Evolutionary conservation across 1,140 invertebrate genomes (phyloP).

Genomic region (Procambarus virginalis): DNA sequence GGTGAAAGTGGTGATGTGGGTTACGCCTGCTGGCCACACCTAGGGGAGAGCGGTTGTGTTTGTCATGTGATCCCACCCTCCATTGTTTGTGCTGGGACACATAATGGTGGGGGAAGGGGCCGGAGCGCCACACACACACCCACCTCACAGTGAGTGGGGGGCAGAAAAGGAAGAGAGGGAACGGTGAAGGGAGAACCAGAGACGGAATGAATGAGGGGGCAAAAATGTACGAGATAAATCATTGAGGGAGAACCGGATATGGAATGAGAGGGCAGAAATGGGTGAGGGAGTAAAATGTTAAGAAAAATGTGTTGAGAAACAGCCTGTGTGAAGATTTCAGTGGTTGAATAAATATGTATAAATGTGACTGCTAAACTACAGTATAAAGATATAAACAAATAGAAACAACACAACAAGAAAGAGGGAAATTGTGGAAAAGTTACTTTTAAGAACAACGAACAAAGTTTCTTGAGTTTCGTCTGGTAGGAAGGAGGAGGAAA

Average conservation of each 20-base stretch:
- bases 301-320: too few relatives aligned
- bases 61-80: slow-evolving; percentile 45
- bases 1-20: not conserved
- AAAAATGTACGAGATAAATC: not conserved
- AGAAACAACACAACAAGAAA: too few relatives aligned
- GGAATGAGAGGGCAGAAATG: too few relatives aligned
- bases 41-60: slow-evolving; percentile 33
- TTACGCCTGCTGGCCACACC: not conserved
- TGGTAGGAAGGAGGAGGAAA: too few relatives aligned
- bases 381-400: too few relatives aligned
- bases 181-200: not conserved
- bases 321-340: too few relatives aligned
- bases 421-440: too few relatives aligned
- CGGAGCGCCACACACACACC: not conserved
- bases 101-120: slow-evolving; percentile 26
- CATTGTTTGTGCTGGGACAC: slow-evolving; percentile 41
- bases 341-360: too few relatives aligned
- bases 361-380: too few relatives aligned
- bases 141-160: not conserved
- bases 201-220: not conserved
- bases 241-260: not conserved
- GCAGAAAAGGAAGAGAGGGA: not conserved
- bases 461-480: too few relatives aligned
- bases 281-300: too few relatives aligned
- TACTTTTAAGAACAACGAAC: too few relatives aligned